These are phyloP conservation scores for Caenorhabditis macrosperma DNA, from an alignment of 2,888 invertebrate species.

Conservation along the genomic window DNA sequence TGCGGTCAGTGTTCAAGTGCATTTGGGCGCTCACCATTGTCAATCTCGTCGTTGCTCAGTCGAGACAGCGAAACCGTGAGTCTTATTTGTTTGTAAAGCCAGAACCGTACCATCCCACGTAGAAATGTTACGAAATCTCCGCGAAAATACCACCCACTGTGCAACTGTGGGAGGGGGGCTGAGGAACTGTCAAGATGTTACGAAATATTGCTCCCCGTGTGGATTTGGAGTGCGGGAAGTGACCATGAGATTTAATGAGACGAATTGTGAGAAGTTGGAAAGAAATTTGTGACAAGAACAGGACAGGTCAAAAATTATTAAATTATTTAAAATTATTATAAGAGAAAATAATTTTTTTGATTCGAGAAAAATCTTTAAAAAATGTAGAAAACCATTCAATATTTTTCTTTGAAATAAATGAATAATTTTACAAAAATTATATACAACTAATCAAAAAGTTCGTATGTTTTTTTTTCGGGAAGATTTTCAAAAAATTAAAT, in stretches of 20 bases:
- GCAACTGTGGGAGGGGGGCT: conserved; percentile 1
- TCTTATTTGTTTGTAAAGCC: conserved; percentile 26
- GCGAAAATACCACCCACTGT: conserved; percentile 30
- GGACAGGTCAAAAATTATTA: no score
- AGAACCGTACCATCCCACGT: background rate
- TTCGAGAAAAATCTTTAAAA: no score
- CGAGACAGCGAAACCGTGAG: conserved; percentile 38
- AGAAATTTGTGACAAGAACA: no score
- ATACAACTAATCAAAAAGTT: no score
- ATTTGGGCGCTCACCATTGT: conserved; percentile 32
- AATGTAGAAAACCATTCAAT: no score
- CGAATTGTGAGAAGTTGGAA: background rate
- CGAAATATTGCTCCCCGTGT: conserved; percentile 6
- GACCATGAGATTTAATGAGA: background rate
- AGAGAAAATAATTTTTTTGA: no score
- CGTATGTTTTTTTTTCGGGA: no score
- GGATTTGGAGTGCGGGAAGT: no score
- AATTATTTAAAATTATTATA: no score
- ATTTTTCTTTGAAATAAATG: no score
- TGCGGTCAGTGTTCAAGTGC: conserved; percentile 23
- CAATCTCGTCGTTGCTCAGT: conserved; percentile 25
- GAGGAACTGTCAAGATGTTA: background rate
- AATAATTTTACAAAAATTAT: no score
- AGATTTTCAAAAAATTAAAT: no score
- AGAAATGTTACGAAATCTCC: conserved; percentile 13